phyloP scores from a whole-genome alignment of 1,140 invertebrate species.

The Hyles euphorbiae region DNA sequence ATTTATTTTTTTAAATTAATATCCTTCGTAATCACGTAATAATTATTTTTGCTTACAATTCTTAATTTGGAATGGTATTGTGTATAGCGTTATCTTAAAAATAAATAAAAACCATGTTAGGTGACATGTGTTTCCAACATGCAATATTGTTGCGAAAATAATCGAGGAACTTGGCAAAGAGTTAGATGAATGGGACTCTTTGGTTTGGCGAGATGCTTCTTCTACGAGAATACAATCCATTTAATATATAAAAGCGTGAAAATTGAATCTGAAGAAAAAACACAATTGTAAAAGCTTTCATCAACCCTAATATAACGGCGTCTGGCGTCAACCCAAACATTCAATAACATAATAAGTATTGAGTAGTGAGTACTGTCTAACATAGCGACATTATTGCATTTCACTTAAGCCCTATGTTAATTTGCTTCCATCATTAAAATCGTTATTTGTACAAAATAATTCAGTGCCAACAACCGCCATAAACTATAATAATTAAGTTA shows the following conservation, averaged over 20 bases:
- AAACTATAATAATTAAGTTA: conserved; percentile 69
- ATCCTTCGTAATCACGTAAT: conserved; percentile 64
- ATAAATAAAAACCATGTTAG: conserved; percentile 62
- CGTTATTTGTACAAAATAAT: conserved; percentile 74
- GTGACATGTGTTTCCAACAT: conserved; percentile 32
- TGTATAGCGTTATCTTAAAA: conserved; percentile 65
- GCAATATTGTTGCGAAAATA: conserved; percentile 21
- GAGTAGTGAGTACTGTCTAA: not conserved
- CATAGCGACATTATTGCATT: conserved; percentile 21
- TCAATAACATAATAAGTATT: conserved; percentile 12
- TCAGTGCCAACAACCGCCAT: conserved; percentile 70
- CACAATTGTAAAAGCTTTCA: conserved; percentile 25
- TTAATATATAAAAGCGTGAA: conserved; percentile 22
- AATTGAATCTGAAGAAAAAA: conserved; percentile 14
- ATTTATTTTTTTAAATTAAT: conserved; percentile 65
- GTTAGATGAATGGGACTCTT: conserved; percentile 63
- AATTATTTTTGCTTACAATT: conserved; percentile 68
- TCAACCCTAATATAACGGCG: conserved; percentile 35
- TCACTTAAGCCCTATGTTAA: conserved; percentile 47
- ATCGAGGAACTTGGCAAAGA: conserved; percentile 64
- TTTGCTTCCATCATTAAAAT: conserved; percentile 57
- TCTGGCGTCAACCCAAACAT: conserved; percentile 35
- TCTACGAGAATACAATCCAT: conserved; percentile 13
- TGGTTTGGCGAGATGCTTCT: conserved; percentile 49
- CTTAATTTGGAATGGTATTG: conserved; percentile 73